Percentiles rank a stretch among this genome's conserved stretches.
Conservation (phyloP, 2,888 invertebrate species). For the Mesochorus sp. region DNA sequence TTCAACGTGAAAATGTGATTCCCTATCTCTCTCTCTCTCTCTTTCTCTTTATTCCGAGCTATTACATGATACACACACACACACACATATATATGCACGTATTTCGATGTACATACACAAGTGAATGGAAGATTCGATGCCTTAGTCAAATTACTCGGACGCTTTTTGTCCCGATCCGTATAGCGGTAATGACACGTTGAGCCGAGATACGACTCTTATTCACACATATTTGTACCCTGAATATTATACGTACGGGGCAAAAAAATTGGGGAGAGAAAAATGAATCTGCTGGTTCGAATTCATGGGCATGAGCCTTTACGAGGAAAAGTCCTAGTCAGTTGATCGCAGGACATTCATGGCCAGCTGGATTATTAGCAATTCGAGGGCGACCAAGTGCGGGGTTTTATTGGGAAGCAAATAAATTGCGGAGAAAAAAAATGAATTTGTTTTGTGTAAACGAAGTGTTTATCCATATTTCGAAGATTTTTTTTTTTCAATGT, state of each 20-base stretch:
- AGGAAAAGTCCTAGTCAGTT: conserved; percentile 17
- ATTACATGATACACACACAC: not conserved
- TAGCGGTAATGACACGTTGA: conserved; percentile 71
- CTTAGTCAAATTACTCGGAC: conserved; percentile 72
- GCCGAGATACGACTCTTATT: conserved; percentile 50
- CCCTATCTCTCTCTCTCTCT: conserved; percentile 22
- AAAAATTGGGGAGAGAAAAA: conserved; percentile 58
- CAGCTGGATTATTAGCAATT: conserved; percentile 24
- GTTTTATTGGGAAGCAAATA: not conserved
- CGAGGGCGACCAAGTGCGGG: too few species aligned
- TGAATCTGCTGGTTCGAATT: conserved; percentile 61
- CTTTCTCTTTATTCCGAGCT: not conserved
- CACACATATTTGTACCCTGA: not conserved
- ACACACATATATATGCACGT: not conserved
- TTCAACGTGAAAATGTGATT: conserved; percentile 51
- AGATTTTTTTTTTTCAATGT: too few species aligned
- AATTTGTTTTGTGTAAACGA: too few species aligned
- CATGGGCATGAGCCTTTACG: conserved; percentile 17
- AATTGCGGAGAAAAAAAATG: conserved; percentile 11
- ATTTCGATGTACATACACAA: not conserved
- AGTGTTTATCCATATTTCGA: too few species aligned
- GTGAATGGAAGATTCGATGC: conserved; percentile 56
- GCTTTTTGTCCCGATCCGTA: conserved; percentile 48
- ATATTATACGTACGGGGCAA: conserved; percentile 22
- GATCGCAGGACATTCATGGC: conserved; percentile 5